Base-by-base conservation (phyloP, 1,140 invertebrate genomes). In the Trichonephila clavata region DNA sequence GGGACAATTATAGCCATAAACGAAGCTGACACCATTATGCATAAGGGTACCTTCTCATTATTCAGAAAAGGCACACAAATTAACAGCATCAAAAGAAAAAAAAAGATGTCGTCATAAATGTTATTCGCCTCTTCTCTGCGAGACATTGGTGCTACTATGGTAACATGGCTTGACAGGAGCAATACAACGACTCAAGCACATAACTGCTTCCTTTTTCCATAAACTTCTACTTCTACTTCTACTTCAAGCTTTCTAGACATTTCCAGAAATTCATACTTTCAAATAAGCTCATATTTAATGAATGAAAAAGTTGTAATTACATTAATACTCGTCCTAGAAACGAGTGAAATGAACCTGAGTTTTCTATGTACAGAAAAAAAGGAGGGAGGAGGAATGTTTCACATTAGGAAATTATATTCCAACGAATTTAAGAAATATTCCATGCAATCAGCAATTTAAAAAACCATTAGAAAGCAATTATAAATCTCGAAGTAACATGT, bases 61-160 rank as follows among this genome's bases (percentile, higher is more conserved):
- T 80, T 80, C 68, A 27, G 88, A 57, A 39, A 39, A 90, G 16
- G 65, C 65, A n/a, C n/a, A 80, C 65, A 90, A 71, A 90, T 90
- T 90, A 90, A 90, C 77, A 32, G 65, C 68, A 10, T 43, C 39
- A 21, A 57, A 39, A 39, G 32, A 39, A 39, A 39, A 32, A 32
- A 50, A 90, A 90, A n/a, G 68, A 90, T 90, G 68, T 90, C 88
- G 27, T n/a, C 88, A n/a, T 90, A 21, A 60, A 71, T 90, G 88
- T 90, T 90, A 50, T 90, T 90, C 88, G 63, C 39, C 39, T 61
- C 50, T 71, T 39, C 65, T 18, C 88, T 39, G 60, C 32, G 32
- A 88, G 86, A 68, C 86, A 24, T 61, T 32, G 43, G 6, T 24
- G 88, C 32, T 90, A n/a, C 88, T 57, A 50, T 90, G 63, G 65